phyloP scores from a whole-genome alignment of 2,113 vertebrate species.

The Chamaetylas fuelleborni region DNA sequence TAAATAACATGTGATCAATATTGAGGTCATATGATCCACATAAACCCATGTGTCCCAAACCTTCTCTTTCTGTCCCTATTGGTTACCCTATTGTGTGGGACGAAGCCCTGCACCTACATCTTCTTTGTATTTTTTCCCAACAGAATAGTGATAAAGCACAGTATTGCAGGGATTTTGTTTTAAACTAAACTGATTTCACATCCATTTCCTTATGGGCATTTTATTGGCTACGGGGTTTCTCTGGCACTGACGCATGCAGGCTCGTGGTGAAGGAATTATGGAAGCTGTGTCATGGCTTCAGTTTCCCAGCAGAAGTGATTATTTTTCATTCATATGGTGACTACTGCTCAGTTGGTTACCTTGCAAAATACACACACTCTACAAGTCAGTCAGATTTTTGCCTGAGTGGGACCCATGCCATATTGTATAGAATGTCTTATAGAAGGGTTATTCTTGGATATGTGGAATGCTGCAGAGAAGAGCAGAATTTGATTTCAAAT shows the following conservation, averaged over 20 bases:
- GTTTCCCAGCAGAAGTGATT: constrained; percentile 36
- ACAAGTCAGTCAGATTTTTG: constrained; percentile 14
- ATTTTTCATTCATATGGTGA: constrained; percentile 57
- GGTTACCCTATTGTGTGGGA: not conserved
- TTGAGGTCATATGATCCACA: not conserved
- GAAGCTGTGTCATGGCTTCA: constrained; percentile 28
- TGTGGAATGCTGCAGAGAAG: constrained; percentile 8
- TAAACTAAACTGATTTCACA: constrained; percentile 6
- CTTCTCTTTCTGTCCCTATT: constrained; percentile 8
- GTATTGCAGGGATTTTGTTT: not conserved
- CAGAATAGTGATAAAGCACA: not conserved
- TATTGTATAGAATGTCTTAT: not conserved
- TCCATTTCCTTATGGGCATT: not conserved
- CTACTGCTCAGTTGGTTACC: constrained; percentile 47
- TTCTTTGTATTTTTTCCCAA: not conserved
- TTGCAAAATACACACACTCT: not conserved
- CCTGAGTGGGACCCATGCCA: constrained; percentile 28
- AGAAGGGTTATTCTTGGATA: constrained; percentile 37
- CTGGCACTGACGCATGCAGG: constrained; percentile 14
- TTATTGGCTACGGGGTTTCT: not conserved
- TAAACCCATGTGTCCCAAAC: constrained; percentile 32
- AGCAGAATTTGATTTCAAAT: constrained; percentile 42
- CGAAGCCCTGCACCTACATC: not conserved
- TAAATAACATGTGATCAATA: not conserved
- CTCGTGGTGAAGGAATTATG: constrained; percentile 32